Evolutionary conservation across 1,140 invertebrate genomes (phyloP).

Genomic region (Lerema accius): DNA sequence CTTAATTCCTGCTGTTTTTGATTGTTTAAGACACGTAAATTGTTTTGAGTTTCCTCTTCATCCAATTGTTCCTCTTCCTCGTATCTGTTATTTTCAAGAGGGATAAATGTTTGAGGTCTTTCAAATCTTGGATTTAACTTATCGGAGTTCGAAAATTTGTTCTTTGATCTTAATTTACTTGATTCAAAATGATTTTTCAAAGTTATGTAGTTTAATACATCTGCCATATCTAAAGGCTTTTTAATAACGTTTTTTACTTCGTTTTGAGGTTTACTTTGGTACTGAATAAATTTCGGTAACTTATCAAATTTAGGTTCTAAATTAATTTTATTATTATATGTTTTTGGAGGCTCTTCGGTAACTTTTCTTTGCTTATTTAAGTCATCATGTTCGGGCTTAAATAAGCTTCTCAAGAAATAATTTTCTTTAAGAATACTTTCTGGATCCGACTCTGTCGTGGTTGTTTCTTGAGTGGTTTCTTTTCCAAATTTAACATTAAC

Average conservation of each 20-base stretch:
- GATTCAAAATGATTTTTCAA: slow-evolving; percentile 72
- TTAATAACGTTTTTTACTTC: slow-evolving; percentile 54
- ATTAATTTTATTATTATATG: slow-evolving; percentile 33
- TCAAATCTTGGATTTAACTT: slow-evolving; percentile 36
- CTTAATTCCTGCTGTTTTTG: slow-evolving; percentile 58
- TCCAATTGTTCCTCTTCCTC: slow-evolving; percentile 38
- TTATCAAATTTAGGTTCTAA: slow-evolving; percentile 46
- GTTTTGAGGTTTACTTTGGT: slow-evolving; percentile 49
- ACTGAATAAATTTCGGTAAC: slow-evolving; percentile 50
- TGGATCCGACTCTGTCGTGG: slow-evolving; percentile 47
- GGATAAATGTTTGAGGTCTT: slow-evolving; percentile 38
- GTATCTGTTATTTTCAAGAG: slow-evolving; percentile 33
- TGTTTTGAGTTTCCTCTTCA: slow-evolving; percentile 37
- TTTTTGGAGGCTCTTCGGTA: slow-evolving; percentile 26
- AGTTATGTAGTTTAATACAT: slow-evolving; percentile 63
- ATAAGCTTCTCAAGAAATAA: slow-evolving; percentile 65
- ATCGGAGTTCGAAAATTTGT: slow-evolving; percentile 35
- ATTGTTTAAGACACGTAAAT: slow-evolving; percentile 36
- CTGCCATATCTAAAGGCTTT: slow-evolving; percentile 57
- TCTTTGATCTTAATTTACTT: slow-evolving; percentile 58
- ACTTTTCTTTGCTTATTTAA: slow-evolving; percentile 27
- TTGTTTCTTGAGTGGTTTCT: slow-evolving; percentile 37
- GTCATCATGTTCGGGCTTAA: slow-evolving; percentile 45
- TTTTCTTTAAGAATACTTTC: slow-evolving; percentile 57
- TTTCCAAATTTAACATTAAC: slow-evolving; percentile 36